Conservation (phyloP, 2,113 vertebrate genomes). For the Dunckerocampus dactyliophorus region DNA sequence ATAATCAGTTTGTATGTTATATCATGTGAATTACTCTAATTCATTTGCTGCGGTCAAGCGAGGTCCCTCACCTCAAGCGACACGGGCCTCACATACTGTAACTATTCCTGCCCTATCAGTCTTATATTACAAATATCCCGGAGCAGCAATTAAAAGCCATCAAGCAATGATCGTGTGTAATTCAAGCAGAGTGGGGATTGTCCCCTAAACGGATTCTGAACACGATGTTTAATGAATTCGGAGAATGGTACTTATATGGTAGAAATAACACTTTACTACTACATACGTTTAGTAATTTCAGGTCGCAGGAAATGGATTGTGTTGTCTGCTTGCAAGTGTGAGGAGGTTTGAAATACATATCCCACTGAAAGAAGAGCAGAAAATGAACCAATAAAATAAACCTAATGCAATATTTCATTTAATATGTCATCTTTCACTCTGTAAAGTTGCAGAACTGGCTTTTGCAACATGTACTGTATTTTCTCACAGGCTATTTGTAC, state of each 20-base stretch:
- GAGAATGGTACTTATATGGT: too few relatives aligned
- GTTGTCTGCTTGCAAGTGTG: conserved; percentile 24
- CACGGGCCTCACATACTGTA: conserved; percentile 44
- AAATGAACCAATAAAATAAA: conserved; percentile 30
- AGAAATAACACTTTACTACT: not conserved
- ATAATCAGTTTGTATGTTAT: conserved; percentile 1
- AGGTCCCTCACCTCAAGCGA: conserved; percentile 57
- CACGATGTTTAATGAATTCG: not conserved
- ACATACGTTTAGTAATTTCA: not conserved
- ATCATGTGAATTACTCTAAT: conserved; percentile 4
- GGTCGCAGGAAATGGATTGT: not conserved
- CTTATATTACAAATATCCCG: conserved; percentile 58
- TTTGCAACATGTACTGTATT: too few relatives aligned
- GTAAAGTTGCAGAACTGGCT: too few relatives aligned
- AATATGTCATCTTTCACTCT: too few relatives aligned
- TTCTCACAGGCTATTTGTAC: too few relatives aligned
- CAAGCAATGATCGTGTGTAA: conserved; percentile 31
- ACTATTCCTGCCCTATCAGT: conserved; percentile 62
- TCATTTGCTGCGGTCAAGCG: conserved; percentile 45
- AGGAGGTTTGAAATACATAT: conserved; percentile 38
- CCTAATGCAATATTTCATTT: too few relatives aligned
- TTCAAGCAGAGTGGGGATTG: conserved; percentile 12
- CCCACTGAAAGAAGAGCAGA: conserved; percentile 48
- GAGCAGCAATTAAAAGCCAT: conserved; percentile 41
- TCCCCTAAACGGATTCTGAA: not conserved